Base-by-base conservation (phyloP, 2,888 invertebrate genomes). In the Eurytoma californica region DNA sequence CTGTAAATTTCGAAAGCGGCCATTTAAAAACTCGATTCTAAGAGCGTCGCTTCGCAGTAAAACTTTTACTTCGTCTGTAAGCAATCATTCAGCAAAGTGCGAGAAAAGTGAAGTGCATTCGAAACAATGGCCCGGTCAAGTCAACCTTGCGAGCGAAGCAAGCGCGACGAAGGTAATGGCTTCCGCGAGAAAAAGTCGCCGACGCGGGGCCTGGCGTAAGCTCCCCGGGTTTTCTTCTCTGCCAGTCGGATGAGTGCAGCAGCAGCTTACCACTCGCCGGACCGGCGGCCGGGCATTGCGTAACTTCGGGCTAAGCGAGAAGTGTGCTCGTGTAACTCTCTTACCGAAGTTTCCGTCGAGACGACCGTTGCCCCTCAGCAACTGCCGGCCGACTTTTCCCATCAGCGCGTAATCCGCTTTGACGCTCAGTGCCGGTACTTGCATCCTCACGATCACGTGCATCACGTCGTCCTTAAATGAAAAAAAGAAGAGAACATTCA, bases 301-400 rank as follows among this genome's bases (percentile, higher is more conserved):
- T 61, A 65, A 47, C 39, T n/a, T 30, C 18, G 39, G 5, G 39
- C 20, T 28, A 65, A 47, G n/a, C 57, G 18, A n/a, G 58, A n/a
- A 47, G 53, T 14, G 49, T 7, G 30, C 47, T 16, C 14, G 28
- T 55, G 13, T 12, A n/a, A 74, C 5, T 75, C 58, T 53, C 89
- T 90, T 85, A 90, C 90, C 88, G 82, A 90, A 90, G 79, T 87
- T 88, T 77, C 87, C 89, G 51, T 74, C 74, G 55, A 90, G 83
- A 24, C 85, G 81, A 49, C 90, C 90, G 68, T 84, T 87, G 80
- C 90, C 90, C 57, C 87, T 85, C 20, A 89, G 80, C 81, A 85
- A 80, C 74, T 88, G 85, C 67, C 82, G 82, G n/a, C 86, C 88
- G 30, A 88, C 89, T 83, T 87, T 88, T 82, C 90, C 90, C 79